Evolutionary conservation across 2,888 invertebrate species (phyloP).

Genomic region (Stenodera caucasica): DNA sequence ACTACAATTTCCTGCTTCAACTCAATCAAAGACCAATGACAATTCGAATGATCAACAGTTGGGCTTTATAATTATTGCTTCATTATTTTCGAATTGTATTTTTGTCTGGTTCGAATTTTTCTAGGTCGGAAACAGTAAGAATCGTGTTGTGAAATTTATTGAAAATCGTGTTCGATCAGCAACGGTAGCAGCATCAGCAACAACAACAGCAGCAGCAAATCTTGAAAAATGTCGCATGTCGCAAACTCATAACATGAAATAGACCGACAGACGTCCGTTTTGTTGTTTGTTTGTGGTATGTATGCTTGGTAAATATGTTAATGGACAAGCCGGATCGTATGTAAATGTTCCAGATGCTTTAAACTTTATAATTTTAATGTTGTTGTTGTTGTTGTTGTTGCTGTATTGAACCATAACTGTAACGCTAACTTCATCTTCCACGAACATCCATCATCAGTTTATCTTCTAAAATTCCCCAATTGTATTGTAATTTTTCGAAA

Average conservation of each 20-base stretch:
- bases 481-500: no score
- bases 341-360: constrained; percentile 34
- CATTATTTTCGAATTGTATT: no score
- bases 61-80: not conserved
- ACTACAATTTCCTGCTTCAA: not conserved
- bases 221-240: constrained; percentile 28
- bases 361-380: constrained; percentile 32
- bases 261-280: constrained; percentile 34
- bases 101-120: no score
- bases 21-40: not conserved
- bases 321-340: constrained; percentile 34
- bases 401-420: no score
- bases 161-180: not conserved
- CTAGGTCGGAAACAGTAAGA: no score
- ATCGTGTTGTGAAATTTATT: not conserved
- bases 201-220: constrained; percentile 11
- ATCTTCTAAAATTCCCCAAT: no score
- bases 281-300: constrained; percentile 29
- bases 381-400: constrained; percentile 13
- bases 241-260: constrained; percentile 37
- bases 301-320: constrained; percentile 32
- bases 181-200: not conserved
- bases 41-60: not conserved
- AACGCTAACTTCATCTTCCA: not conserved
- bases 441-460: not conserved